Base-by-base conservation (phyloP, 2,888 invertebrate genomes). In the Panorpa germanica region DNA sequence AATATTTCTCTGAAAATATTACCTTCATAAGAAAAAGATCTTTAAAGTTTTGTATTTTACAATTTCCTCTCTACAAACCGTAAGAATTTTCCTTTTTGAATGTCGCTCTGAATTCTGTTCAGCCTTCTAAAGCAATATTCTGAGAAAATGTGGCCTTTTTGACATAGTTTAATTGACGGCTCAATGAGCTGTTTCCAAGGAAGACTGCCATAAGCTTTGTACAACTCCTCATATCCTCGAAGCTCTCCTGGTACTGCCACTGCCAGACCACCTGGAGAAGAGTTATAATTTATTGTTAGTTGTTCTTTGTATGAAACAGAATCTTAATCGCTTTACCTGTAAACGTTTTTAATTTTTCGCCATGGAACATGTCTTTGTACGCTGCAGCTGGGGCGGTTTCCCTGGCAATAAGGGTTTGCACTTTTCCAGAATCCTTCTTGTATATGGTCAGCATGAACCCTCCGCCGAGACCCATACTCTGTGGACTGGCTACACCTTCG, bases 231-330 rank as follows among this genome's bases (percentile, higher is more conserved):
- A 49, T 85, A 85, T 2, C 93, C 93, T 32, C 65, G 57, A 10
- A 93, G 50, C 53, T 91, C 91, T 6, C 88, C 88, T 0, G 93
- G 91, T n/a, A 93, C 76, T 9, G 75, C 93, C 9, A 80, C 65
- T 1, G 86, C 65, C 40, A 71, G 52, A 1, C 71, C n/a, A n/a
- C n/a, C n/a, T n/a, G n/a, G n/a, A n/a, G n/a, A n/a, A n/a, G n/a
- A n/a, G n/a, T n/a, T n/a, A n/a, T n/a, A n/a, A n/a, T n/a, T n/a
- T n/a, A n/a, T n/a, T n/a, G n/a, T n/a, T n/a, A n/a, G n/a, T n/a
- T n/a, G n/a, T n/a, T n/a, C n/a, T n/a, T n/a, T n/a, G n/a, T n/a
- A n/a, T n/a, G n/a, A n/a, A n/a, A n/a, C n/a, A n/a, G n/a, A n/a
- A n/a, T n/a, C n/a, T n/a, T n/a, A n/a, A n/a, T n/a, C n/a, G n/a